Base-by-base conservation (phyloP, 2,888 invertebrate genomes). In the Cheilosia pagana region DNA sequence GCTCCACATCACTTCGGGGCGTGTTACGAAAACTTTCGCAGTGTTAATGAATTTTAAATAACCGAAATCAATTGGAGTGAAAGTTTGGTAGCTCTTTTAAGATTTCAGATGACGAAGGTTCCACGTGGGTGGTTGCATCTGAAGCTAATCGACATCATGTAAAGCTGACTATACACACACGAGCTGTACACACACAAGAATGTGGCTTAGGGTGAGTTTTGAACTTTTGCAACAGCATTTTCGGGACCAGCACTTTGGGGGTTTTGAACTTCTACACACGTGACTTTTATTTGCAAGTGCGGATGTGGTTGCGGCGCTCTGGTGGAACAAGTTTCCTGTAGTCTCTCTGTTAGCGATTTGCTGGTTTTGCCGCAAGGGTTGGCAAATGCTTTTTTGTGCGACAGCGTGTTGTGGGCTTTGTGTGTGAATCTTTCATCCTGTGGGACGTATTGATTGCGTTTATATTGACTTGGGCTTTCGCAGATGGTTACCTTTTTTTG, bases 31-130 rank as follows among this genome's bases (percentile, higher is more conserved):
- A 81, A 75, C 81, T 81, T 75, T 75, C 12, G 60, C 55, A 68
- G 48, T 62, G 68, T 75, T 81, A 81, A 81, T 81, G 81, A 81
- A 81, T 75, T 81, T 81, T 68, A 81, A 81, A 81, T 81, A 81
- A 74, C 81, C 62, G 31, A 68, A 81, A 81, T 81, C 81, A 81
- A 81, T 81, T 81, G 81, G 35, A 75, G 68, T 63, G 62, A 81
- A 81, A 75, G 75, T 81, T 81, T 81, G 81, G 55, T 59, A 62
- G 74, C 23, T 62, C 57, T 62, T 68, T 60, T 50, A 63, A 75
- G 68, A 81, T 57, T 81, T 68, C 23, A 10, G 28, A 45, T 25
- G 23, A 57, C 7, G 25, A 14, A n/a, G 59, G 14, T 4, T 23
- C 39, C 16, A 25, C n/a, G 16, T 28, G 41, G 50, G 35, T 2